Conservation (phyloP, 2,888 invertebrate species). For the Campaea margaritaria region DNA sequence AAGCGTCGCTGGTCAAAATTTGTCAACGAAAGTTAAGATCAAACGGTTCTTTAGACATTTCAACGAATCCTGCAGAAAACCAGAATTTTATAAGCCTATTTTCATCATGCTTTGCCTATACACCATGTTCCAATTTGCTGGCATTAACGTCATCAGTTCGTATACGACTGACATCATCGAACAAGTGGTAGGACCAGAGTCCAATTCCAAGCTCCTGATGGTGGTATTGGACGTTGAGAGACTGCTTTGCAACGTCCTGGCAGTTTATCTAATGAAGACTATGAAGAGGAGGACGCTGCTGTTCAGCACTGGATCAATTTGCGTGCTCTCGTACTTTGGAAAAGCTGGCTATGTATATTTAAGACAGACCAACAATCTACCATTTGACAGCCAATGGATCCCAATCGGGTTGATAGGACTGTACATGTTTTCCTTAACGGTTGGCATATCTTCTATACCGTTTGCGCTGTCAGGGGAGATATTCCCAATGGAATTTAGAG, state of each 20-base stretch:
- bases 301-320: conserved; percentile 85
- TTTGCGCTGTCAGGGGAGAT: conserved; percentile 90
- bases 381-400: conserved; percentile 74
- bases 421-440: conserved; percentile 85
- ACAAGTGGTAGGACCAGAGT: conserved; percentile 84
- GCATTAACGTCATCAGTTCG: conserved; percentile 88
- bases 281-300: conserved; percentile 86
- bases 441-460: conserved; percentile 88
- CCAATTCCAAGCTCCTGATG: conserved; percentile 87
- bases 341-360: conserved; percentile 78
- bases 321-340: conserved; percentile 84
- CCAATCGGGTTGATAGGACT: conserved; percentile 79
- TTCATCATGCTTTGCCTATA: conserved; percentile 87
- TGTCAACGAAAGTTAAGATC: conserved; percentile 51
- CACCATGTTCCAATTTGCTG: conserved; percentile 88
- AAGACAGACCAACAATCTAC: conserved; percentile 59
- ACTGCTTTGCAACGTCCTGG: conserved; percentile 85
- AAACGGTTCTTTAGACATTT: conserved; percentile 60
- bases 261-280: conserved; percentile 86
- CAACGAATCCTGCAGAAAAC: conserved; percentile 64
- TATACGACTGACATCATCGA: conserved; percentile 88
- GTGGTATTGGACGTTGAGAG: conserved; percentile 87
- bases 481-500: conserved; percentile 86
- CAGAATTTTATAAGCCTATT: conserved; percentile 86
- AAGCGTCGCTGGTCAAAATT: conserved; percentile 56